Evolutionary conservation across 1,140 invertebrate genomes (phyloP).

Genomic region (Bombus picipes): DNA sequence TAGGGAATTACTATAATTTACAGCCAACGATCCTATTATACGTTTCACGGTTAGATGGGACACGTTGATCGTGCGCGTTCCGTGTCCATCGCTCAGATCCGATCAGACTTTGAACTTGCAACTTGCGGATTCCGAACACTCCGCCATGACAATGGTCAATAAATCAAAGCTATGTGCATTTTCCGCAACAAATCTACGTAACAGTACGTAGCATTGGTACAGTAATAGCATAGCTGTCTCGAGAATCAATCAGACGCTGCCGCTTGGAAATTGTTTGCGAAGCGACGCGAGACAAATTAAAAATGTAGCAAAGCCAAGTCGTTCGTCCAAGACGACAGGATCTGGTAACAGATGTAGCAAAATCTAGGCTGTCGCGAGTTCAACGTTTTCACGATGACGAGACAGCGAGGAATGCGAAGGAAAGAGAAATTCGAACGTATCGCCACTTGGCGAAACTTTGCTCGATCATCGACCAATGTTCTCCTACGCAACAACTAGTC

Average conservation of each 20-base stretch:
- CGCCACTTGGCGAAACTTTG: neutral
- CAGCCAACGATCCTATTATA: conserved; percentile 17
- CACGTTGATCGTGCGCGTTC: conserved; percentile 29
- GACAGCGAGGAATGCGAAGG: neutral
- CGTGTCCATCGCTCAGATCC: conserved; percentile 33
- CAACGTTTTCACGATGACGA: neutral
- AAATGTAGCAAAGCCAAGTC: neutral
- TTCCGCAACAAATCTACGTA: conserved; percentile 8
- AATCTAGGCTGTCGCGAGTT: neutral
- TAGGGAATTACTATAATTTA: conserved; percentile 2
- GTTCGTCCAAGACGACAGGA: no score
- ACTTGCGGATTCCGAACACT: conserved; percentile 40
- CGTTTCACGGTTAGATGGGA: conserved; percentile 20
- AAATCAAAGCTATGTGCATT: neutral
- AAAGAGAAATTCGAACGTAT: neutral
- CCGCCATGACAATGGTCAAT: conserved; percentile 11
- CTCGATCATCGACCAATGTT: neutral
- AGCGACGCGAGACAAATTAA: neutral
- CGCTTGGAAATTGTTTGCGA: neutral
- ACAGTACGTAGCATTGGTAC: no score
- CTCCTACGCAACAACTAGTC: neutral
- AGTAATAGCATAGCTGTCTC: no score
- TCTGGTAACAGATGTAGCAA: no score
- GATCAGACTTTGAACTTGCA: conserved; percentile 24
- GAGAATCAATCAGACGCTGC: no score